These are phyloP conservation scores for Teleiodes luculella DNA, from an alignment of 2,888 invertebrate species.

Conservation along the genomic window DNA sequence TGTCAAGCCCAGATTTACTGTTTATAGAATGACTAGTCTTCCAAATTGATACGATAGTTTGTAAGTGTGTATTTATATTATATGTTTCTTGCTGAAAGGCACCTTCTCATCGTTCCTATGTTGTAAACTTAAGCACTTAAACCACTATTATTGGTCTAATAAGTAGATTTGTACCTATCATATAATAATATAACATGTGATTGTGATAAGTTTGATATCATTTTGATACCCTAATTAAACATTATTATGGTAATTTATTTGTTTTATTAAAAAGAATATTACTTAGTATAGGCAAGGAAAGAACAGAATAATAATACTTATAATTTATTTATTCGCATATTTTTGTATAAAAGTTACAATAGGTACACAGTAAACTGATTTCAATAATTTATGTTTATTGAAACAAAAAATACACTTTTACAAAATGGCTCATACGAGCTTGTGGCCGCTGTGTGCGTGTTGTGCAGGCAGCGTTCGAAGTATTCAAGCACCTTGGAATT, in stretches of 20 bases:
- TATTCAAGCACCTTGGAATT: constrained; percentile 54
- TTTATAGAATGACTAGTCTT: constrained; percentile 23
- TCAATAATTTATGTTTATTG: constrained; percentile 47
- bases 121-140: no score
- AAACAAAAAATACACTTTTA: constrained; percentile 59
- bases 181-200: no score
- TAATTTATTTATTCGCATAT: constrained; percentile 63
- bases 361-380: constrained; percentile 63
- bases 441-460: constrained; percentile 35
- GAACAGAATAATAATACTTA: constrained; percentile 40
- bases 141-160: no score
- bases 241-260: no score
- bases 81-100: no score
- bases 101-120: no score
- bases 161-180: no score
- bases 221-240: no score
- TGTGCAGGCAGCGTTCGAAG: constrained; percentile 19
- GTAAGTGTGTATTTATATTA: neutral
- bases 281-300: neutral
- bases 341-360: constrained; percentile 77
- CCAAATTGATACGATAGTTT: constrained; percentile 17
- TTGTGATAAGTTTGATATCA: no score
- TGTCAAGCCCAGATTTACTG: no score
- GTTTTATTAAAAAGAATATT: neutral
- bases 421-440: constrained; percentile 63